phyloP scores from a whole-genome alignment of 2,888 invertebrate genomes.

The Caenorhabditis afra region DNA sequence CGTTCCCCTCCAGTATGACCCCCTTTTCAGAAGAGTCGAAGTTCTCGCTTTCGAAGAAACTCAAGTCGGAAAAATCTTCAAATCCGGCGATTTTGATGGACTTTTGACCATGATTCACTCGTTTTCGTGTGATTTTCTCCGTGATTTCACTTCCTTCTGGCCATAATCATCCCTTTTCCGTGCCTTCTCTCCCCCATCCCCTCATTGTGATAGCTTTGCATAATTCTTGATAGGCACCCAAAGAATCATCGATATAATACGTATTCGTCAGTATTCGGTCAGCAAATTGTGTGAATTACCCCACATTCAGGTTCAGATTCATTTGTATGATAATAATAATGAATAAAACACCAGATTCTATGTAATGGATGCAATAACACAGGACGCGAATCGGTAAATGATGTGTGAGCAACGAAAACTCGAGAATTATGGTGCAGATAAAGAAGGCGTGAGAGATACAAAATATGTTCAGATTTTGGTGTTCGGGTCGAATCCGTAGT shows the following conservation, averaged over 20 bases:
- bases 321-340: constrained; percentile 25
- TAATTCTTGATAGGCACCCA: constrained; percentile 33
- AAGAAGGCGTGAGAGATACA: not conserved
- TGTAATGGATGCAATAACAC: constrained; percentile 11
- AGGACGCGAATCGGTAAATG: not conserved
- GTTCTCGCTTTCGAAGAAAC: constrained; percentile 78
- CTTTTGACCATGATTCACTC: constrained; percentile 58
- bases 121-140: constrained; percentile 3
- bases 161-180: constrained; percentile 38
- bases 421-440: constrained; percentile 14
- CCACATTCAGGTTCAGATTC: constrained; percentile 17
- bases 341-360: constrained; percentile 12
- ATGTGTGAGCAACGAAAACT: not conserved
- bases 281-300: constrained; percentile 22
- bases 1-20: too few relatives aligned
- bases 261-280: constrained; percentile 44
- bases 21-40: constrained; percentile 79
- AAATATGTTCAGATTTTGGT: constrained; percentile 25
- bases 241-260: constrained; percentile 4
- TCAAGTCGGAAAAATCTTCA: constrained; percentile 78
- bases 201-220: constrained; percentile 31
- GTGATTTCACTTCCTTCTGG: constrained; percentile 39
- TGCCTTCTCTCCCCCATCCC: constrained; percentile 26
- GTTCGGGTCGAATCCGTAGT: constrained; percentile 42
- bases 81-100: constrained; percentile 76